Evolutionary conservation across 2,888 invertebrate species (phyloP), one percentile per base, ranked within the genome.

Genomic region (Idaea dimidiata): DNA sequence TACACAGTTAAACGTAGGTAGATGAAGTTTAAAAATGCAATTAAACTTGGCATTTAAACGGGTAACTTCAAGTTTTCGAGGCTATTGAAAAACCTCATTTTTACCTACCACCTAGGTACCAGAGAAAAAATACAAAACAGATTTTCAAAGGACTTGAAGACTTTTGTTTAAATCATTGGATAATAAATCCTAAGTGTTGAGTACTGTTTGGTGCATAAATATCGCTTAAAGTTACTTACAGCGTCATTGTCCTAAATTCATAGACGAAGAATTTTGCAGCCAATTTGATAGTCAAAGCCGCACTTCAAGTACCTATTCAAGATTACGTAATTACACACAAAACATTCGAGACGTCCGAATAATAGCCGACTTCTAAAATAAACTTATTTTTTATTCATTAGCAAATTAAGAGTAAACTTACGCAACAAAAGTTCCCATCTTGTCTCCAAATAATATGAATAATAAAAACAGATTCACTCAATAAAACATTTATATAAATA

Each of bases 191-290:
- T 43, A 43, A 3, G 0, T 3, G 17, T 55, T 16, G 4, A 17
- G 56, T 56, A 17, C 1, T 56, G 17, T 17, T 18, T 55, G 16
- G 6, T 18, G 18, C 18, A 56, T 56, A 56, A 17, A 7, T 43
- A 56, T 18, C 18, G 17, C 8, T 56, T 10, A 17, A 56, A 56
- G 18, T 43, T 43, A 56, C 10, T 77, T 79, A 70, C 72, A 70
- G 66, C 84, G 84, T 78, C 86, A 86, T 87, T 87, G 87, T 84
- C 84, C 86, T 84, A 88, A 80, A 83, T 88, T 84, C 76, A 63
- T 72, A 79, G 73, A 77, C 73, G 77, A 70, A 79, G 81, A 83
- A 81, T 82, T 81, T 80, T 73, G 78, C 77, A 77, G 74, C 74
- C 72, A 71, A 73, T 72, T 77, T 76, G 77, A 76, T 69, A 75